These are phyloP conservation scores for Alectoris magna DNA, from an alignment of 2,797 vertebrate genomes.

Conservation along the genomic window DNA sequence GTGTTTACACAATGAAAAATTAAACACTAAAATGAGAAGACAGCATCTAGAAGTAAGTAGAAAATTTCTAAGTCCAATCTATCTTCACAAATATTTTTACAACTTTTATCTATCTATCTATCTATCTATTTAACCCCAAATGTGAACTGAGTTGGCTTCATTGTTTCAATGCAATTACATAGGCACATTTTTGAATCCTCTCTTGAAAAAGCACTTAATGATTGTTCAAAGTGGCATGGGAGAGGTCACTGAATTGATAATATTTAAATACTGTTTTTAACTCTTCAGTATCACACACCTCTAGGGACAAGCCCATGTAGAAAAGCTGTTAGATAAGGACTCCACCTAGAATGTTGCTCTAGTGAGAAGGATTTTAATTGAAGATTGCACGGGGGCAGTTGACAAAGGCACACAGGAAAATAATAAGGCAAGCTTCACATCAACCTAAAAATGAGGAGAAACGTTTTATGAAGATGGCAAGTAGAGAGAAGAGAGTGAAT, in stretches of 20 bases:
- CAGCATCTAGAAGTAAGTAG: background rate
- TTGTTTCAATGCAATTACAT: background rate
- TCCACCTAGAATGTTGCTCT: background rate
- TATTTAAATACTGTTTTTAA: background rate
- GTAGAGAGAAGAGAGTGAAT: background rate
- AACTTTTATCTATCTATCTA: background rate
- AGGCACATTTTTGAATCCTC: background rate
- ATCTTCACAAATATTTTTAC: background rate
- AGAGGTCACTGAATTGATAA: constrained; percentile 58
- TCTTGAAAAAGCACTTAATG: constrained; percentile 53
- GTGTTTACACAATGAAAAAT: background rate
- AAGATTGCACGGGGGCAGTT: background rate
- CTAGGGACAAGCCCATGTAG: background rate
- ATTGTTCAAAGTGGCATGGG: constrained; percentile 51
- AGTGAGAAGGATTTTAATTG: background rate
- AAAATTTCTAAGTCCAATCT: background rate
- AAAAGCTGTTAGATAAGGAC: background rate
- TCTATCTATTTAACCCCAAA: background rate
- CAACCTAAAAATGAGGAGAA: background rate
- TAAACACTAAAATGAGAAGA: background rate
- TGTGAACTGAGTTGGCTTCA: background rate
- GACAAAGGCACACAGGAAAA: background rate
- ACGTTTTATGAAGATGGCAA: background rate
- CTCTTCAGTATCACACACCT: constrained; percentile 4
- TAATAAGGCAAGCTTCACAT: background rate